Percentiles rank a stretch among this genome's conserved stretches.
Conservation (phyloP, 2,113 vertebrate species). For the Glaucidium brasilianum region DNA sequence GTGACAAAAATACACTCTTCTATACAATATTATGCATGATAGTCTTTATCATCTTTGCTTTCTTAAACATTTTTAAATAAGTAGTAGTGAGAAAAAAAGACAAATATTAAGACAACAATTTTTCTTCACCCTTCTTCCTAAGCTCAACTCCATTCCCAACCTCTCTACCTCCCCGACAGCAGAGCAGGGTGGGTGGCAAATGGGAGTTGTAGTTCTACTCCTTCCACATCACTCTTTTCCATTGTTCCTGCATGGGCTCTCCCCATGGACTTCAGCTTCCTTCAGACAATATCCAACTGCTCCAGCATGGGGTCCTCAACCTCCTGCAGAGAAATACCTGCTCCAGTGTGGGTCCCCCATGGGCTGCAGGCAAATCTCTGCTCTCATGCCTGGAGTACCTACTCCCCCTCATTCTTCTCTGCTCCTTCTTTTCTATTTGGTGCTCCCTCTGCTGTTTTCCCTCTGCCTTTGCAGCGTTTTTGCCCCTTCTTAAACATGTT, state of each 20-base stretch:
- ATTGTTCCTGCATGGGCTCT: fast-evolving
- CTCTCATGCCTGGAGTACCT: neutral
- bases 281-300: neutral
- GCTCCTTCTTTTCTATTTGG: neutral
- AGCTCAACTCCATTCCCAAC: neutral
- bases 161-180: neutral
- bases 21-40: neutral
- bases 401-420: too few species aligned
- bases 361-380: neutral
- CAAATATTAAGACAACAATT: neutral
- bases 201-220: fast-evolving
- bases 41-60: neutral
- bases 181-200: fast-evolving
- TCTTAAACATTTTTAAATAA: neutral
- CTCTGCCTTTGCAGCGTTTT: neutral
- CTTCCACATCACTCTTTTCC: neutral
- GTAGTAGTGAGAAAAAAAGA: neutral
- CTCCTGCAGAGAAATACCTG: neutral
- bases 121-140: neutral
- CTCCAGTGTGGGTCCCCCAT: neutral
- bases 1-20: neutral
- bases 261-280: neutral
- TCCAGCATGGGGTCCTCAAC: neutral
- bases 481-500: neutral
- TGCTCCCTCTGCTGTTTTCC: neutral